Percentiles rank a stretch among this genome's conserved stretches.
Evolutionary conservation across 2,113 vertebrate genomes (phyloP).

Genomic region (Trinectes maculatus): DNA sequence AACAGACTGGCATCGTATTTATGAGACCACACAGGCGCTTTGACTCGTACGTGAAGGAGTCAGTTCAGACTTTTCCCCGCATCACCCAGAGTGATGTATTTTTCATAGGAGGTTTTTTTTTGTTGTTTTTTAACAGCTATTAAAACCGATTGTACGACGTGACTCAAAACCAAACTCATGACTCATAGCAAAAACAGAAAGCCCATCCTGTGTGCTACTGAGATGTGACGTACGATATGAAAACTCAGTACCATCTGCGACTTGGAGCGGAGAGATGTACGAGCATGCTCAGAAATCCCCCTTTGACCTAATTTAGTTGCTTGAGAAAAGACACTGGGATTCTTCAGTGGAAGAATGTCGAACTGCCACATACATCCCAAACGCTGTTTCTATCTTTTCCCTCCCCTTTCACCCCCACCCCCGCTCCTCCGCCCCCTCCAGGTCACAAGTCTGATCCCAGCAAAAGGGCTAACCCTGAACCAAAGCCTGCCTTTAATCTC

Average conservation of each 20-base stretch:
- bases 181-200: slow-evolving; percentile 63
- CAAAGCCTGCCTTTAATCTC: slow-evolving; percentile 91
- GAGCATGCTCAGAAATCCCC: slow-evolving; percentile 38
- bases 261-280: slow-evolving; percentile 22
- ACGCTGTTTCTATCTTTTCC: slow-evolving; percentile 48
- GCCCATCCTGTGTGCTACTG: slow-evolving; percentile 41
- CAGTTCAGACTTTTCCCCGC: slow-evolving; percentile 14
- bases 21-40: slow-evolving; percentile 43
- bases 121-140: too few relatives aligned
- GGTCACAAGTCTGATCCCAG: slow-evolving; percentile 72
- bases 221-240: slow-evolving; percentile 30
- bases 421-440: slow-evolving; percentile 47
- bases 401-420: slow-evolving; percentile 45
- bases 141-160: slow-evolving; percentile 21
- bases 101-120: slow-evolving; percentile 45
- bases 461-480: slow-evolving; percentile 85
- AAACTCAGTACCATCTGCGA: slow-evolving; percentile 54
- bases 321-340: slow-evolving; percentile 67
- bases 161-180: slow-evolving; percentile 59
- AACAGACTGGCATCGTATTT: slow-evolving; percentile 36
- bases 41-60: slow-evolving; percentile 24
- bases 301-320: slow-evolving; percentile 63
- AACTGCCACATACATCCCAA: slow-evolving; percentile 53
- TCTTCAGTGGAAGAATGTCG: slow-evolving; percentile 62
- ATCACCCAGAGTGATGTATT: slow-evolving; percentile 44